Evolutionary conservation across 1,140 invertebrate species (phyloP), one percentile per base, ranked within the genome.

Genomic region (Caenorhabditis brenneri): DNA sequence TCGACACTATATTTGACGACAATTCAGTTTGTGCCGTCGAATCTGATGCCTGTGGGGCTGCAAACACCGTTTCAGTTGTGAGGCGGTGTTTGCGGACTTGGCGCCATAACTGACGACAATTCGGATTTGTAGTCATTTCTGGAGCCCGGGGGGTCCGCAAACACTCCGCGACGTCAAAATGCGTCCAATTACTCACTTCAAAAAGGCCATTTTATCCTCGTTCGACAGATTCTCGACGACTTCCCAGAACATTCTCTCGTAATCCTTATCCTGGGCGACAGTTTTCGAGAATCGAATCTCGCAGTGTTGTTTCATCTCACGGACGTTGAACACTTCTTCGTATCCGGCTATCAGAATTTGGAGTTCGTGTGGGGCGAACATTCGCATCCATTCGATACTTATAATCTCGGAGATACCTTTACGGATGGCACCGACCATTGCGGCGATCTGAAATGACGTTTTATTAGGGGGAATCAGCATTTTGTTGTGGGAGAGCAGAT

Each of bases 341-440:
- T 36, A 60, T 69, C 60, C 81, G 15, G 55, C 33, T 4, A 82
- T 69, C 7, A 82, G 27, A 51, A 81, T 48, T n/a, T 80, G 60
- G 0, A 85, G 42, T 78, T 85, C 84, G 12, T 51, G 39, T 5
- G 84, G 48, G 15, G 55, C 60, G 53, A 85, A 85, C 60, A 85
- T 85, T 16, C 55, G 53, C 79, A 85, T 58, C 84, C 84, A 85
- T 39, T 46, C 39, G 33, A 49, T 58, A 15, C 33, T 49, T 9
- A 85, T 55, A 1, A 85, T 51, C 27, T 82, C 49, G 24, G 55
- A 74, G 36, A 85, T 80, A 49, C 84, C 84, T n/a, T 22, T 19
- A 27, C 84, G 84, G 22, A 85, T 69, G 2, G 79, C 55, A 12
- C 27, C 48, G 10, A 85, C 60, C 84, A 85, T 85, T 31, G 84